These are phyloP conservation scores for Apistogramma diplotaenia DNA, from an alignment of 2,113 vertebrate species.

Conservation along the genomic window DNA sequence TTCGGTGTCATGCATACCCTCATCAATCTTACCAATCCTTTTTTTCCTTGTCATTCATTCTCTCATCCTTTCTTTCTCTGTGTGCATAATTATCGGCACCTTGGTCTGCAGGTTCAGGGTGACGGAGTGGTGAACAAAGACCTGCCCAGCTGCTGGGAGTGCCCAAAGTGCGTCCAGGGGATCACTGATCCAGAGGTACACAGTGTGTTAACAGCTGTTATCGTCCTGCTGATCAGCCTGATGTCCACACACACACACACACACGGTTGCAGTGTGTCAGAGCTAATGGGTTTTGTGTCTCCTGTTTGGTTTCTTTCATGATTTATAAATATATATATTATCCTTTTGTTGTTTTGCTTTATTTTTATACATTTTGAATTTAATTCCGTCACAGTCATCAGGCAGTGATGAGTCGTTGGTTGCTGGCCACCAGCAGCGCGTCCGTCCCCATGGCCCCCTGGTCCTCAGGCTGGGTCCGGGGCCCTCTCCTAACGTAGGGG, in stretches of 20 bases:
- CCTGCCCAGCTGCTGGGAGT: slow-evolving; percentile 97
- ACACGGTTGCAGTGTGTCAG: neutral
- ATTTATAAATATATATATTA: neutral
- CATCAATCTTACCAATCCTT: neutral
- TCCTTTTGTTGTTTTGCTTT: neutral
- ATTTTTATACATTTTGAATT: slow-evolving; percentile 1
- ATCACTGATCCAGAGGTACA: slow-evolving; percentile 81
- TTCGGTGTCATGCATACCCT: too few relatives aligned
- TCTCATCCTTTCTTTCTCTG: neutral
- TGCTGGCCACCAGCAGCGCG: slow-evolving; percentile 58
- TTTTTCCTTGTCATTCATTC: neutral
- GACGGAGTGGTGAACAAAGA: slow-evolving; percentile 93
- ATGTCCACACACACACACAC: neutral
- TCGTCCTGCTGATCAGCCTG: neutral
- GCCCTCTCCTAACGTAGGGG: slow-evolving; percentile 56
- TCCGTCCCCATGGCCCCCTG: slow-evolving; percentile 57
- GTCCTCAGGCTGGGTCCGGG: slow-evolving; percentile 67
- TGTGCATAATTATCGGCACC: neutral
- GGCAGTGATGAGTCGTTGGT: slow-evolving; percentile 72
- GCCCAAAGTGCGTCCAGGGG: slow-evolving; percentile 91
- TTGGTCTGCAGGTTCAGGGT: slow-evolving; percentile 81
- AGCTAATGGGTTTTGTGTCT: slow-evolving; percentile 45
- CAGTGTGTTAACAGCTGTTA: too few relatives aligned
- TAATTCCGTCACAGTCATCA: slow-evolving; percentile 71
- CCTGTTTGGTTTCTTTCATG: slow-evolving; percentile 9